phyloP scores from a whole-genome alignment of 2,113 vertebrate species.

The Pseudorectes ferrugineus region DNA sequence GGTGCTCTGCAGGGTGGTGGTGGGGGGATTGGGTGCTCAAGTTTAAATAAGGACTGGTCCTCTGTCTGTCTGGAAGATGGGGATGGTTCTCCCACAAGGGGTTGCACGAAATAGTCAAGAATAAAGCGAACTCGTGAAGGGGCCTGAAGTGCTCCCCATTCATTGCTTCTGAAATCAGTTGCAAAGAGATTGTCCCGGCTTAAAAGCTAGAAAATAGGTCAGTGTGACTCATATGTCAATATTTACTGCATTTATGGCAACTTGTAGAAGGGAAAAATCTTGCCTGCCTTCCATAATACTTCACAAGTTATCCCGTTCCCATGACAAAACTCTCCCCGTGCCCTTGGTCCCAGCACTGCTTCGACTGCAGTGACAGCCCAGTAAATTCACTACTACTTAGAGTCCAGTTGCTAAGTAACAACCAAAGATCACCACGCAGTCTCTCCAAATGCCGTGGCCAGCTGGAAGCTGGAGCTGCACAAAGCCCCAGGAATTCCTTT shows the following conservation, averaged over 20 bases:
- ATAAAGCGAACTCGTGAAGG: neutral
- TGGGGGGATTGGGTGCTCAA: neutral
- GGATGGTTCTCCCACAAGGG: neutral
- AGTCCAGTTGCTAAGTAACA: slow-evolving; percentile 44
- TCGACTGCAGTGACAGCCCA: neutral
- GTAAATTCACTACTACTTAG: neutral
- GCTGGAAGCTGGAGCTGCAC: neutral
- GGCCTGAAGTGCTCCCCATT: neutral
- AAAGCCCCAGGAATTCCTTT: neutral
- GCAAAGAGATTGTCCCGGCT: neutral
- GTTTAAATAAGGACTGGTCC: neutral
- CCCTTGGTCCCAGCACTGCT: neutral
- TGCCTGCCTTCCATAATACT: neutral
- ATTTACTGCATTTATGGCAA: slow-evolving; percentile 35
- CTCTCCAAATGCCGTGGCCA: neutral
- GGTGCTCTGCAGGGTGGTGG: neutral
- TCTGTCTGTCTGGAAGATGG: neutral
- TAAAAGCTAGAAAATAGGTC: slow-evolving; percentile 40
- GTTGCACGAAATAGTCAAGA: neutral
- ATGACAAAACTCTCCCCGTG: neutral
- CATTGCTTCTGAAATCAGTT: neutral
- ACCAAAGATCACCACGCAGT: neutral
- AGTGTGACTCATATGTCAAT: slow-evolving; percentile 53
- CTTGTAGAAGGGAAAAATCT: neutral
- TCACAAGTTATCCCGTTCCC: neutral